Evolutionary conservation across 2,888 invertebrate species (phyloP), one percentile per base, ranked within the genome.

Genomic region (Hoplodrina ambigua): DNA sequence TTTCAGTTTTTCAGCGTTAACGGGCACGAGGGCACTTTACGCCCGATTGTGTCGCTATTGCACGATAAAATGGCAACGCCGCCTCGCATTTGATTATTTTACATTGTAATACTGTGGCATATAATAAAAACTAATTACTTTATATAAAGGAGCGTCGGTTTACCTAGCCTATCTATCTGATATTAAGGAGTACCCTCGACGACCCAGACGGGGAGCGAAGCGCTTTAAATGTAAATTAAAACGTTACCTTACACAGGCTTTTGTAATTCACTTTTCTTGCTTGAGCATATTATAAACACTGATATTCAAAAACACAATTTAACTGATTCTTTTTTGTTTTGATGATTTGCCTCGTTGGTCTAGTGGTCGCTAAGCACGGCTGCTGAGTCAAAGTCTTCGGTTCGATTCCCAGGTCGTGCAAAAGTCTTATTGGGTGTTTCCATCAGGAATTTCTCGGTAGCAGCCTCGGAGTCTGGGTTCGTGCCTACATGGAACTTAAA

Each of bases 181-280:
- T 82, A 69, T 69, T 69, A 82, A 62, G 69, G 65, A 75, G 67
- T 68, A 10, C 65, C 63, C 60, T 52, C 53, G 52, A 59, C 60
- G 41, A 69, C 73, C 62, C 61, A 53, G 69, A 66, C 25, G 65
- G 55, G 69, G 58, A 69, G 69, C 67, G 53, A 70, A 70, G 64
- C 46, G 57, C 66, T 82, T 81, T 72, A 81, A 75, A 80, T 82
- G 78, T 72, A 82, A 83, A 82, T 81, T 74, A 77, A 74, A 81
- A 77, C 58, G 67, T 69, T 69, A 69, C 83, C 72, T 62, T 72
- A 76, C 33, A 79, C 56, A 70, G 44, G 68, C 69, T 71, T 74
- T 71, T 56, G 56, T 69, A 72, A 77, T 72, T 82, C 72, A 72
- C 61, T 72, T 83, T 69, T 53, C 64, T 66, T 67, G 75, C 80